Percentiles rank a stretch among this genome's conserved stretches.
Evolutionary conservation across 1,140 invertebrate genomes (phyloP).

Genomic region (Idris sp.): DNA sequence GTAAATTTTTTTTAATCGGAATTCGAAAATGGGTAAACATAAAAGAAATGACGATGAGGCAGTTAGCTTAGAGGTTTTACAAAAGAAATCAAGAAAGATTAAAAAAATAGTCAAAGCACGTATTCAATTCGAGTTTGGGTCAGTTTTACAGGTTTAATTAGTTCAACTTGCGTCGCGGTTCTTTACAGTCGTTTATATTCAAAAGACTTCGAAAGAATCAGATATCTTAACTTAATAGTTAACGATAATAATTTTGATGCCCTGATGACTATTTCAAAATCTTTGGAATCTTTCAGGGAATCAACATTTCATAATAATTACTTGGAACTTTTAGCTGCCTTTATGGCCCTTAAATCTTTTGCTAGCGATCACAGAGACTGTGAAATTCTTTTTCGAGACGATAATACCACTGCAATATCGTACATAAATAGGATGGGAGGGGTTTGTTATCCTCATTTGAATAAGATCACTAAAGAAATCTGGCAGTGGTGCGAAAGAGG

Average conservation of each 20-base stretch:
- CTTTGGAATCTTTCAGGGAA: background rate
- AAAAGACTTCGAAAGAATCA: slow-evolving; percentile 6
- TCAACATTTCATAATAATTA: background rate
- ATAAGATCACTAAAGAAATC: slow-evolving; percentile 4
- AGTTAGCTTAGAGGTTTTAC: no score
- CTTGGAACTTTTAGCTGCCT: background rate
- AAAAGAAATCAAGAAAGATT: no score
- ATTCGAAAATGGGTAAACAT: no score
- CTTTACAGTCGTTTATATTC: slow-evolving; percentile 10
- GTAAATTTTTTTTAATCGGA: no score
- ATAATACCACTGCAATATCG: no score
- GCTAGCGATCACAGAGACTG: background rate
- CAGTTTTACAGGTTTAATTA: slow-evolving; percentile 7
- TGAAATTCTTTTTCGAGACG: slow-evolving; percentile 1
- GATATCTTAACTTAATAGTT: slow-evolving; percentile 8
- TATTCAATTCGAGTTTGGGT: slow-evolving; percentile 10
- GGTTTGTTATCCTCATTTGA: no score
- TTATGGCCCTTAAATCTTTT: no score
- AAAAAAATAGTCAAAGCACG: no score
- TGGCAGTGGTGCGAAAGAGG: slow-evolving; percentile 37
- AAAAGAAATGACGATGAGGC: no score
- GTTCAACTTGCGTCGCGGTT: background rate
- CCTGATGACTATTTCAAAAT: background rate
- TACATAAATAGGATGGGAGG: no score
- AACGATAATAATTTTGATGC: slow-evolving; percentile 10